Conservation (phyloP, 2,888 invertebrate genomes). For the Clunio marinus region DNA sequence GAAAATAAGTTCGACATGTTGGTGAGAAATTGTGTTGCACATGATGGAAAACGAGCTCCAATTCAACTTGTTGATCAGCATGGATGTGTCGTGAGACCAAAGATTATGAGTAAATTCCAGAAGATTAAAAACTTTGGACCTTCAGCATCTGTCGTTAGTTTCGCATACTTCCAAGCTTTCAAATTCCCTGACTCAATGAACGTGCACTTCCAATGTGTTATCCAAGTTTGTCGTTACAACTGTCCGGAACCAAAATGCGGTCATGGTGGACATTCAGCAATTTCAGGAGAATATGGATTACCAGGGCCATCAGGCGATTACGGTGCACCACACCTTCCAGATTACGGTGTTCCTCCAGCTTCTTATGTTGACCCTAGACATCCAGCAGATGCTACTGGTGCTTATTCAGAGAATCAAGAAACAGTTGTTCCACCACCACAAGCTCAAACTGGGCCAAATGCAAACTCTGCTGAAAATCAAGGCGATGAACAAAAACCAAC, state of each 20-base stretch:
- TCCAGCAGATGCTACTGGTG: conserved; percentile 76
- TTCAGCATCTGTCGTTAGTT: conserved; percentile 88
- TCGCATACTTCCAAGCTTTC: conserved; percentile 94
- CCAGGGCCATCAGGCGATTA: conserved; percentile 62
- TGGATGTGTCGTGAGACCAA: conserved; percentile 88
- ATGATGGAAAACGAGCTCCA: conserved; percentile 88
- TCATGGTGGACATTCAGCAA: conserved; percentile 53
- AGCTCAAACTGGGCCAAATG: conserved; percentile 66
- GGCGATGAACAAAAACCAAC: conserved; percentile 49
- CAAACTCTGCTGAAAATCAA: conserved; percentile 59
- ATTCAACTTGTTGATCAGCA: conserved; percentile 90
- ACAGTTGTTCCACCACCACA: conserved; percentile 76
- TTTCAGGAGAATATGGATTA: conserved; percentile 62
- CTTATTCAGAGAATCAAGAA: conserved; percentile 76
- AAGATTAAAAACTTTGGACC: conserved; percentile 95
- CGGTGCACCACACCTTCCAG: conserved; percentile 52
- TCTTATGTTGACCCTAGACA: conserved; percentile 84
- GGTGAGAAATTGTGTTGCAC: conserved; percentile 89
- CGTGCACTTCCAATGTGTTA: conserved; percentile 94
- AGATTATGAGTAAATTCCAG: conserved; percentile 93
- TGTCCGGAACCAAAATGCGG: conserved; percentile 90
- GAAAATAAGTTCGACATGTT: conserved; percentile 95
- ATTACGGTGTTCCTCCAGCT: conserved; percentile 72
- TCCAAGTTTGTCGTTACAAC: conserved; percentile 89
- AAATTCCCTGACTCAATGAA: conserved; percentile 97